Percentiles rank a stretch among this genome's conserved stretches.
phyloP scores from a whole-genome alignment of 2,113 vertebrate species.

The Bubo blakistoni region DNA sequence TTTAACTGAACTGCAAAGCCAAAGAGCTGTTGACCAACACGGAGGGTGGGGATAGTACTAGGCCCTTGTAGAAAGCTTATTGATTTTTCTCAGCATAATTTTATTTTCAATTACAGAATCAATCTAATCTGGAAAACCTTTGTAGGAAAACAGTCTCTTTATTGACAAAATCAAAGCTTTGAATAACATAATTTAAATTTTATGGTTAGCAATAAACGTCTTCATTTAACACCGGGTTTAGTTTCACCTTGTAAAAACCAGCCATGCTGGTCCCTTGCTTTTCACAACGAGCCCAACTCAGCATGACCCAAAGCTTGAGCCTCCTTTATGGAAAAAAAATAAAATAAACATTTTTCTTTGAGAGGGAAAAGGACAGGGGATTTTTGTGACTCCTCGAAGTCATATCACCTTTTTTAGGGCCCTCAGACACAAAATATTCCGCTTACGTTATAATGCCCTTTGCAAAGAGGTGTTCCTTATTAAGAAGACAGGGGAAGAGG shows the following conservation, averaged over 20 bases:
- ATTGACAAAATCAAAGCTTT: not conserved
- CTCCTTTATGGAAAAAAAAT: not conserved
- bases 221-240: not conserved
- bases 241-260: not conserved
- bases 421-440: not conserved
- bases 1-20: not conserved
- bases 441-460: not conserved
- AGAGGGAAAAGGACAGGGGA: not conserved
- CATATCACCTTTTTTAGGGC: not conserved
- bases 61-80: not conserved
- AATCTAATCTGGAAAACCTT: not conserved
- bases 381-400: not conserved
- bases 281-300: not conserved
- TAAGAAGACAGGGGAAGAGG: not conserved
- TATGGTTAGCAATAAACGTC: not conserved
- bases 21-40: not conserved
- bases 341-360: not conserved
- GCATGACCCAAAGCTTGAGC: not conserved
- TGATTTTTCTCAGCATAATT: not conserved
- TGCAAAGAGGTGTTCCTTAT: not conserved
- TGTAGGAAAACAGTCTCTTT: not conserved
- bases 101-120: conserved; percentile 3
- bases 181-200: not conserved
- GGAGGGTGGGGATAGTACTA: not conserved
- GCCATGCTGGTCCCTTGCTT: not conserved